Evolutionary conservation across 2,888 invertebrate species (phyloP).

Genomic region (Parelbella ahira): DNA sequence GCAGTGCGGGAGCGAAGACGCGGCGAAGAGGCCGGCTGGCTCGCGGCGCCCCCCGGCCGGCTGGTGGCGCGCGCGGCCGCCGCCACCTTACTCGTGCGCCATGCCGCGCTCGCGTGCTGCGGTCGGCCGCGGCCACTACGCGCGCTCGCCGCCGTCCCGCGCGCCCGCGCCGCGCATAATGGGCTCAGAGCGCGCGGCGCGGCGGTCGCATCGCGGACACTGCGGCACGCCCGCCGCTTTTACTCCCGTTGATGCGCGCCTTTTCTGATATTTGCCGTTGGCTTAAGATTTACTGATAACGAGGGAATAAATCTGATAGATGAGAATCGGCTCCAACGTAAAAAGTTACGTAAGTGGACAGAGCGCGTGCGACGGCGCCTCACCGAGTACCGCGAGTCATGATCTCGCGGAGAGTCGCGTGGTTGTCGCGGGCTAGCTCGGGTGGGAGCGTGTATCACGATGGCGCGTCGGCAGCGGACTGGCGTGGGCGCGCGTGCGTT

Average conservation of each 20-base stretch:
- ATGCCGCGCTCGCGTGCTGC: slow-evolving; percentile 46
- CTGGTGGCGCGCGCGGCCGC: slow-evolving; percentile 53
- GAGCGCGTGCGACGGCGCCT: slow-evolving; percentile 59
- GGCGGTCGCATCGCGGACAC: slow-evolving; percentile 49
- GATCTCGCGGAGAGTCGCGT: slow-evolving; percentile 59
- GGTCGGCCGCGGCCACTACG: slow-evolving; percentile 46
- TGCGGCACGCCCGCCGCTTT: slow-evolving; percentile 54
- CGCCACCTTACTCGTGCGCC: slow-evolving; percentile 58
- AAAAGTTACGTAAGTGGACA: slow-evolving; percentile 63
- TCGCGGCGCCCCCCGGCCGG: slow-evolving; percentile 72
- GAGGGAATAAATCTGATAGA: slow-evolving; percentile 34
- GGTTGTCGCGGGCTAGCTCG: slow-evolving; percentile 49
- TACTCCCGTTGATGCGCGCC: slow-evolving; percentile 40
- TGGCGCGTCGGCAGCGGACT: slow-evolving; percentile 35
- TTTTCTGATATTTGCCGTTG: slow-evolving; percentile 10
- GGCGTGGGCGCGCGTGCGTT: slow-evolving; percentile 34
- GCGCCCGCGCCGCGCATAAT: slow-evolving; percentile 44
- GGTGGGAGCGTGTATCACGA: slow-evolving; percentile 47
- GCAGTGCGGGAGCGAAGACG: slow-evolving; percentile 54
- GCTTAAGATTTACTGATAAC: slow-evolving; percentile 28
- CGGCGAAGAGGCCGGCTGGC: slow-evolving; percentile 62
- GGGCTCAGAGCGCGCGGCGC: slow-evolving; percentile 42
- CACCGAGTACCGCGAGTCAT: slow-evolving; percentile 68
- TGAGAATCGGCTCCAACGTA: no score
- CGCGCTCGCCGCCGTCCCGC: slow-evolving; percentile 38